Conservation (phyloP, 64 coral and sea anemone genomes). For the Acropora yongei region DNA sequence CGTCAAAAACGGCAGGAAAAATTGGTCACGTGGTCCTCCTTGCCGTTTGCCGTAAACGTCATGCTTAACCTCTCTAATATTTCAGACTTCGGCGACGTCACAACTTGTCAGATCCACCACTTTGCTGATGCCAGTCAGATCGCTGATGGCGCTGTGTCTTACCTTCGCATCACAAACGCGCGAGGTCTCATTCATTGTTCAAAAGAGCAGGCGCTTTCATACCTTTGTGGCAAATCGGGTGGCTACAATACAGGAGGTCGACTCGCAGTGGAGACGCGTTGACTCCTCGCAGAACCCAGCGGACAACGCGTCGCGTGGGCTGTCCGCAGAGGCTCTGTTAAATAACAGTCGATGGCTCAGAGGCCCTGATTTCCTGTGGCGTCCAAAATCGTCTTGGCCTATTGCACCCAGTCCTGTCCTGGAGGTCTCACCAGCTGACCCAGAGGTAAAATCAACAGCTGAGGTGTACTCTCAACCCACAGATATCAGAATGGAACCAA, state of each 20-base stretch:
- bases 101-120: constrained; percentile 17
- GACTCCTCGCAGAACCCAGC: not conserved
- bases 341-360: constrained; percentile 6
- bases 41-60: too few relatives aligned
- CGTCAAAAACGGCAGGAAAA: too few relatives aligned
- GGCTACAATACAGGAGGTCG: too few relatives aligned
- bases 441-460: constrained; percentile 20
- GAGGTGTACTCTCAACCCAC: constrained; percentile 14
- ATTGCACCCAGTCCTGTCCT: not conserved
- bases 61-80: not conserved
- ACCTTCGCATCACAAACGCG: constrained; percentile 33
- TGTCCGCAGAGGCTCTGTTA: constrained; percentile 3
- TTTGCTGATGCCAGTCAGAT: constrained; percentile 31
- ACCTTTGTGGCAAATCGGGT: too few relatives aligned
- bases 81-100: constrained; percentile 33
- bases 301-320: not conserved
- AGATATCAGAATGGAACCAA: constrained; percentile 7
- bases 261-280: not conserved
- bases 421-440: not conserved
- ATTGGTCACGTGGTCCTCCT: too few relatives aligned
- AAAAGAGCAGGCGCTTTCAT: not conserved
- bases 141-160: constrained; percentile 23
- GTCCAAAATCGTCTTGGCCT: not conserved
- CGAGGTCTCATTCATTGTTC: not conserved
- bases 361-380: constrained; percentile 25